Conservation (phyloP, 2,797 vertebrate species). For the Sebastes kiyomatsui region DNA sequence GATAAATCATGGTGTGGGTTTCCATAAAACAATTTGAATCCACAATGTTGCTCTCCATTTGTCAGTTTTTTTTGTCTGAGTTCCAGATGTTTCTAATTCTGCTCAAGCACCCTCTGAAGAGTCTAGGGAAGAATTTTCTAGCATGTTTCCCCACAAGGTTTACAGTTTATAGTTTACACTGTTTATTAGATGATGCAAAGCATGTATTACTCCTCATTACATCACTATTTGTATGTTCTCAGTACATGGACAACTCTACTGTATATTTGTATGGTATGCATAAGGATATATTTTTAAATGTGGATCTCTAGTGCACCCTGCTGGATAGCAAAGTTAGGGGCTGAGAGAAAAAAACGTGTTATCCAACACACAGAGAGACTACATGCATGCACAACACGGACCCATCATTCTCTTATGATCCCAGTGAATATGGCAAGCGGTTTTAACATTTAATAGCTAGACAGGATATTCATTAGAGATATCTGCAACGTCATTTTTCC, state of each 20-base stretch:
- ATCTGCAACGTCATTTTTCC: not conserved
- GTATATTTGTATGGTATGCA: not conserved
- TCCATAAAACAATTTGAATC: not conserved
- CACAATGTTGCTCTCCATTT: not conserved
- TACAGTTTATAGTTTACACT: not conserved
- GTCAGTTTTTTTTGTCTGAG: not conserved
- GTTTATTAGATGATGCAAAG: not conserved
- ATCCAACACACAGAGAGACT: not conserved
- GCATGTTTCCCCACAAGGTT: not conserved
- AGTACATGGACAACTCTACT: not conserved
- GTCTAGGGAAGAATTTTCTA: not conserved
- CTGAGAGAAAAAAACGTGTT: not conserved
- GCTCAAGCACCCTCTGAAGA: not conserved
- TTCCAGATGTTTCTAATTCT: not conserved
- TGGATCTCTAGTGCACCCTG: constrained; percentile 18
- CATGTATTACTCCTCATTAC: not conserved
- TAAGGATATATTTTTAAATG: not conserved
- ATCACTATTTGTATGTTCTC: not conserved
- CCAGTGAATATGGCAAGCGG: not conserved
- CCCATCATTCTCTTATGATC: not conserved
- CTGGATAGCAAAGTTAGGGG: constrained; percentile 6
- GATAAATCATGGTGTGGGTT: not conserved
- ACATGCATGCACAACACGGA: not conserved
- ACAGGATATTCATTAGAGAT: too few species aligned
- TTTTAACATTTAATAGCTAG: too few species aligned